Base-by-base conservation (phyloP, 2,888 invertebrate species). In the Diadegma fenestrale region DNA sequence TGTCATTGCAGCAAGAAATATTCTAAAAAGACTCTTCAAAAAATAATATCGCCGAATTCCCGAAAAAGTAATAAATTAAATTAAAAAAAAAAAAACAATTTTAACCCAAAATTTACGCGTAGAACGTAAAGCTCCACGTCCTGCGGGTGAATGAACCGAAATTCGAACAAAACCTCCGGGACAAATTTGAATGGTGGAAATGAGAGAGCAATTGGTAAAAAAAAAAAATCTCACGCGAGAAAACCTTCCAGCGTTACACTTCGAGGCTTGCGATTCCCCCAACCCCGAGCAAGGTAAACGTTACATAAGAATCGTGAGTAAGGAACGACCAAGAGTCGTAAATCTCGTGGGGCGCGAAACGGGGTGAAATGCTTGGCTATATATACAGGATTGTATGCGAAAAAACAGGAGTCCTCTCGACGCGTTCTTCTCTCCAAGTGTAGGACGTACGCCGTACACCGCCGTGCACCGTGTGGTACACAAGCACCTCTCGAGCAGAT, bases 281-380 rank as follows among this genome's bases (percentile, higher is more conserved):
- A 22, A 7, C 19, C n/a, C 17, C 45, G 48, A 83, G 80, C 58
- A 86, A 87, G 89, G 87, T 87, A 64, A 80, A 89, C 87, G 89
- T 89, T 91, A 90, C 89, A 89, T 91, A 92, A 92, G 91, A 92
- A 90, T 92, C 89, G 87, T 85, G 83, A 78, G 81, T 58, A 87
- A 88, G 90, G 90, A 90, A 89, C 91, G 90, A 82, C 75, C 85
- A 86, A 89, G 80, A 81, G 87, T 90, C 92, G 92, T 92, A 92
- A 93, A 93, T 92, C 92, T 91, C 88, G 87, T 78, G 84, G 84
- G 73, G 80, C 86, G 89, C 86, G 80, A 87, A 88, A 88, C 80
- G 87, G 77, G 87, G 85, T 77, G 85, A 86, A 87, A n/a, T 66
- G 43, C 17, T 58, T 12, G n/a, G 12, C 12, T 68, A 68, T 66